These are phyloP conservation scores for Lampris megalopsis DNA, from an alignment of 2,113 vertebrate genomes.

Conservation along the genomic window DNA sequence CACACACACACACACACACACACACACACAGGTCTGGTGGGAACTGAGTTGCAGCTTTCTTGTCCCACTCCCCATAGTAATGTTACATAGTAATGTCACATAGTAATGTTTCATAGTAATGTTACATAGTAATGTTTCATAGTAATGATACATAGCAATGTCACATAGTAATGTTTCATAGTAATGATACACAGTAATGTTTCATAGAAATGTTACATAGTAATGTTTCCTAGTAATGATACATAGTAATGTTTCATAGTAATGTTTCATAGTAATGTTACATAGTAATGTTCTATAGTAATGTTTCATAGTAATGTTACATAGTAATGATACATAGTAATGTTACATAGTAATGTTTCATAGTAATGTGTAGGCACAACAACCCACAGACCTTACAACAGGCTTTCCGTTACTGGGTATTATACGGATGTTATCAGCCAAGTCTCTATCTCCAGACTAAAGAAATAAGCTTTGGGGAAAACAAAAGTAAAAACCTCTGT, in stretches of 20 bases:
- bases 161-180: no score
- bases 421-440: slow-evolving; percentile 54
- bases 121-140: no score
- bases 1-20: slow-evolving; percentile 13
- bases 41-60: no score
- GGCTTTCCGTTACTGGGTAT: slow-evolving; percentile 35
- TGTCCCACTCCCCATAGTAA: no score
- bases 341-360: background rate
- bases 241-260: no score
- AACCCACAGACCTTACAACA: slow-evolving; percentile 51
- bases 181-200: no score
- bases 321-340: background rate
- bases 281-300: slow-evolving; percentile 23
- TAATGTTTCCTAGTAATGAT: no score
- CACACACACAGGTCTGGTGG: slow-evolving; percentile 1
- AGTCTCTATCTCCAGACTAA: slow-evolving; percentile 45
- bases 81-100: no score
- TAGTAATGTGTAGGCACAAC: slow-evolving; percentile 43
- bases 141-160: no score
- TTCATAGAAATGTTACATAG: no score
- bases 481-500: slow-evolving; percentile 31
- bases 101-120: no score
- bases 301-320: slow-evolving; percentile 55
- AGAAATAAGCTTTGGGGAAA: slow-evolving; percentile 25
- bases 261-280: no score